These are phyloP conservation scores for Thecocarcelia acutangulata DNA, from an alignment of 2,888 invertebrate genomes.

Conservation along the genomic window DNA sequence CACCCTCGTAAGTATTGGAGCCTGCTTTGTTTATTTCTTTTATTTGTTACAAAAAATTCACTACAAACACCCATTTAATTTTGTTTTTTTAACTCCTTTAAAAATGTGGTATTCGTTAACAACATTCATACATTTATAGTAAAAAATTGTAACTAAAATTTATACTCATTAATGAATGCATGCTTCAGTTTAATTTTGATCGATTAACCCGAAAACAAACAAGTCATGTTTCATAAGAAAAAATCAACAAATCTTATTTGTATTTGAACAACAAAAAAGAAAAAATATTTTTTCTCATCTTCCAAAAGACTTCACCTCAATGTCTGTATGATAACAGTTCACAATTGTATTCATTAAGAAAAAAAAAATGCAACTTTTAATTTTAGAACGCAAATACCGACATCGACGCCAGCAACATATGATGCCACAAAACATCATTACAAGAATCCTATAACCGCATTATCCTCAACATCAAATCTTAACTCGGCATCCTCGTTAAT, in stretches of 20 bases:
- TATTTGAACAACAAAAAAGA: background rate
- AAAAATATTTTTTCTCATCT: constrained; percentile 20
- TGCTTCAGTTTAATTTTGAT: constrained; percentile 40
- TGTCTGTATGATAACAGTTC: constrained; percentile 27
- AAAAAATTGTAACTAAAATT: constrained; percentile 23
- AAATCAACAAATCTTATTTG: background rate
- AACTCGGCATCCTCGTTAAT: constrained; percentile 46
- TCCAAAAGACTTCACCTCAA: constrained; percentile 26
- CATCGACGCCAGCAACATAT: constrained; percentile 63
- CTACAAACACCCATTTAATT: constrained; percentile 5
- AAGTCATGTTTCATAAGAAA: background rate
- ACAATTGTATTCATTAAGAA: constrained; percentile 19
- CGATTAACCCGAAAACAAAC: background rate
- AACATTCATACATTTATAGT: constrained; percentile 19
- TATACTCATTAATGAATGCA: constrained; percentile 33
- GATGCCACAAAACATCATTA: constrained; percentile 66
- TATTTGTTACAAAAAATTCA: constrained; percentile 22
- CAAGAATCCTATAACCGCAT: constrained; percentile 62
- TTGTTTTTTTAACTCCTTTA: constrained; percentile 8
- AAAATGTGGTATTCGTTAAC: constrained; percentile 10
- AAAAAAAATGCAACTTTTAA: constrained; percentile 28
- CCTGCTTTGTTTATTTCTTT: constrained; percentile 39
- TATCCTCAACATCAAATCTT: constrained; percentile 56
- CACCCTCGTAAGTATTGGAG: constrained; percentile 66
- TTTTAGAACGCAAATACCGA: constrained; percentile 73